Conservation (phyloP, 2,113 vertebrate species). For the Steatornis caripensis region DNA sequence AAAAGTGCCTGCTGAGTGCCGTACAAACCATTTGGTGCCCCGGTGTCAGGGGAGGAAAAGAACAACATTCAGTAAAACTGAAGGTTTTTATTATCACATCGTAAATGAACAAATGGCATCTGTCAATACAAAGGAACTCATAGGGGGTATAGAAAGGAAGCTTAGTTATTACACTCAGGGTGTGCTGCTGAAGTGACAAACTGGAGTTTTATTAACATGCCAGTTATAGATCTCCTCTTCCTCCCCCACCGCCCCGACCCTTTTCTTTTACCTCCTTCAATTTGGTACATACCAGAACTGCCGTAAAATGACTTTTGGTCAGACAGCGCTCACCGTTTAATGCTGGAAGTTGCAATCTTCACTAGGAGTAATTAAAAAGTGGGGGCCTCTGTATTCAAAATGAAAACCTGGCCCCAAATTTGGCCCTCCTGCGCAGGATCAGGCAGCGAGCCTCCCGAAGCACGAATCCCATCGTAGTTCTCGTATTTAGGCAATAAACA, state of each 20-base stretch:
- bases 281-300: slow-evolving; percentile 54
- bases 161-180: slow-evolving; percentile 65
- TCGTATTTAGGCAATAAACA: slow-evolving; percentile 63
- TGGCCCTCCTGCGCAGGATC: background rate
- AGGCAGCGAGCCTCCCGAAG: background rate
- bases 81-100: slow-evolving; percentile 84
- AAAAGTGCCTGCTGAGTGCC: slow-evolving; percentile 72
- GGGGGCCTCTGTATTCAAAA: background rate
- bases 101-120: slow-evolving; percentile 83
- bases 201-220: slow-evolving; percentile 75
- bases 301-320: slow-evolving; percentile 59
- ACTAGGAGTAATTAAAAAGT: background rate
- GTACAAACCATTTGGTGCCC: slow-evolving; percentile 76
- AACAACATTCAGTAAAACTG: slow-evolving; percentile 70
- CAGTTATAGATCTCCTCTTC: slow-evolving; percentile 55
- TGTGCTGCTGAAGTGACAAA: slow-evolving; percentile 71
- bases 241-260: slow-evolving; percentile 10
- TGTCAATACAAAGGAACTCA: slow-evolving; percentile 79
- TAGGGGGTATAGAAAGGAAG: slow-evolving; percentile 65
- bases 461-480: slow-evolving; percentile 7
- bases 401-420: background rate
- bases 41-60: slow-evolving; percentile 73
- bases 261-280: slow-evolving; percentile 68
- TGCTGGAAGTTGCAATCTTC: background rate
- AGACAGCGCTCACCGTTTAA: slow-evolving; percentile 6